Percentiles rank a stretch among this genome's conserved stretches.
These are phyloP conservation scores for Leptothorax acervorum DNA, from an alignment of 2,888 invertebrate species.

Conservation along the genomic window DNA sequence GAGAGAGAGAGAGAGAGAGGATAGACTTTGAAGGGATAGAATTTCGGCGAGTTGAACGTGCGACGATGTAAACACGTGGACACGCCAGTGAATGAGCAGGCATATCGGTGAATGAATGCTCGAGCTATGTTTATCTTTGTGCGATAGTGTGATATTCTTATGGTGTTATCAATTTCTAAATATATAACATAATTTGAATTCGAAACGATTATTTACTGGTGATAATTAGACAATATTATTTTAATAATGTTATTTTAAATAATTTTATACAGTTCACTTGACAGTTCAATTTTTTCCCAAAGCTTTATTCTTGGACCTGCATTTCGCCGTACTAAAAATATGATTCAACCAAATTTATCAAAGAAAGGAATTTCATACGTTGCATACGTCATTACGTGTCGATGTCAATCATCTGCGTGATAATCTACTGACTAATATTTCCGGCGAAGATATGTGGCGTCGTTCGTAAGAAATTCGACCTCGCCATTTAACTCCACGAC, in stretches of 20 bases:
- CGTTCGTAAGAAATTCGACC: slow-evolving; percentile 21
- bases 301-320: neutral
- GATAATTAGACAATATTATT: neutral
- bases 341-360: neutral
- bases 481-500: slow-evolving; percentile 1
- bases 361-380: neutral
- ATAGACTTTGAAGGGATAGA: neutral
- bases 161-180: neutral
- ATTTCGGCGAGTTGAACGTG: slow-evolving; percentile 35
- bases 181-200: neutral
- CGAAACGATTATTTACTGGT: neutral
- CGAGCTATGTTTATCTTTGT: neutral
- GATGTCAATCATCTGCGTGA: slow-evolving; percentile 1
- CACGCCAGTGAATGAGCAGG: neutral
- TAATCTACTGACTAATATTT: slow-evolving; percentile 26
- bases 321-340: neutral
- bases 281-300: neutral
- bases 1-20: neutral
- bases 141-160: neutral
- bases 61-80: slow-evolving; percentile 12
- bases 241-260: neutral
- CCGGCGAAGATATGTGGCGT: neutral
- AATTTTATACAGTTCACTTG: neutral
- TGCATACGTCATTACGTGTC: neutral
- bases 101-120: neutral